Base-by-base conservation (phyloP, 2,113 vertebrate genomes). In the Cacatua alba region DNA sequence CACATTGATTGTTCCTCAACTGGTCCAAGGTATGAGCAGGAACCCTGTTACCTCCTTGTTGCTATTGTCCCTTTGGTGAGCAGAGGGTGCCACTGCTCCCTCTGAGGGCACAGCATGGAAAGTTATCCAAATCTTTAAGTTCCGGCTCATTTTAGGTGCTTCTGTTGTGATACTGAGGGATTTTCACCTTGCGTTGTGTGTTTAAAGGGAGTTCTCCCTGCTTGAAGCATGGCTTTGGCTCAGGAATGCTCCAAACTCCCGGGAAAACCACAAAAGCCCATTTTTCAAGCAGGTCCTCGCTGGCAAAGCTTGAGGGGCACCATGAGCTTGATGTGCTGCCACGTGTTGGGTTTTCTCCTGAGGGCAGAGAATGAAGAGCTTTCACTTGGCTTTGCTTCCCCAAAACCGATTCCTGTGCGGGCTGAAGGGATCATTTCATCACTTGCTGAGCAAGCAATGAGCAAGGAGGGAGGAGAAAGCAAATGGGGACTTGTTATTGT, bases 101-200 rank as follows among this genome's bases (percentile, higher is more conserved):
- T 1, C n/a, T 2, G 5, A 43, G 33, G 60, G 13, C 19, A 7
- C n/a, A 43, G 84, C 3, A 2, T 0, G 0, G 41, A 23, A 69
- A 4, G 9, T 48, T n/a, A 7, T 4, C 43, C 28, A 77, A 62
- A 62, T 4, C 29, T 24, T 37, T 9, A 21, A 39, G 28, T 11
- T 67, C 70, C 24, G 18, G 37, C 70, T 62, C 29, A 0, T 44
- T 83, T 60, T 20, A 68, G n/a, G 12, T 1, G 2, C 48, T 63
- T 2, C 0, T 3, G 2, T n/a, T 20, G 3, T 0, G 1, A 53
- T 8, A 9, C 1, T 0, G 3, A 69, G 35, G 26, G 24, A 48
- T 55, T 81, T 71, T 33, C 7, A 2, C 4, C 8, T 8, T 39
- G 65, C 5, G 0, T 18, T 6, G 6, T 2, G 23, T 28, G 4